Conservation (phyloP, 2,888 invertebrate species). For the Hirtodrosophila duncani region DNA sequence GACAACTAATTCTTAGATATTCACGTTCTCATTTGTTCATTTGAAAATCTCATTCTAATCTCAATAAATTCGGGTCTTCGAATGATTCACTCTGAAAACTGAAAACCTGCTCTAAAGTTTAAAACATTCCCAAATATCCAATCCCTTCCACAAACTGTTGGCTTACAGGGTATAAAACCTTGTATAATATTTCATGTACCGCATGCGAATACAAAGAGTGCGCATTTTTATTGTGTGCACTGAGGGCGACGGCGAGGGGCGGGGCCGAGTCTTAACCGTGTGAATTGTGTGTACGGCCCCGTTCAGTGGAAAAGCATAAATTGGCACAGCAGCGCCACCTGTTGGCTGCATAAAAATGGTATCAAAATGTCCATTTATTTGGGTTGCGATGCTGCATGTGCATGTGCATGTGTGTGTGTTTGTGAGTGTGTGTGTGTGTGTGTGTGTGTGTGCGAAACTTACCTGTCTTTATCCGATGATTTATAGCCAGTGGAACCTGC, state of each 20-base stretch:
- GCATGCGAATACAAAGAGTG: slow-evolving; percentile 11
- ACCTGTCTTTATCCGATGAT: slow-evolving; percentile 91
- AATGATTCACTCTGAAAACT: too few relatives aligned
- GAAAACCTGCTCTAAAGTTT: too few relatives aligned
- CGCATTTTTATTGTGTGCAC: slow-evolving; percentile 51
- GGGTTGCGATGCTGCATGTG: slow-evolving; percentile 15
- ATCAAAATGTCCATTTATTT: slow-evolving; percentile 56
- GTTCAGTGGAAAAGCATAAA: slow-evolving; percentile 63
- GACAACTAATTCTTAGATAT: too few relatives aligned
- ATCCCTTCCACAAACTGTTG: too few relatives aligned
- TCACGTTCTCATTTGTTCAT: too few relatives aligned
- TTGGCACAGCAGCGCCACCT: slow-evolving; percentile 64
- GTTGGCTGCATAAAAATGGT: slow-evolving; percentile 59
- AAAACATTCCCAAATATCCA: too few relatives aligned
- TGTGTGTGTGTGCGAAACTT: slow-evolving; percentile 77
- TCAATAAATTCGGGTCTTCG: too few relatives aligned
- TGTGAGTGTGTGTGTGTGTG: slow-evolving; percentile 12
- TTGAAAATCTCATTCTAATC: too few relatives aligned
- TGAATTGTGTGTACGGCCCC: slow-evolving; percentile 12
- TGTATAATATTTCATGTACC: slow-evolving; percentile 48
- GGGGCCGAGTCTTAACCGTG: too few relatives aligned
- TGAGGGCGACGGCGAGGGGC: slow-evolving; percentile 13
- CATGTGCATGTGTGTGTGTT: slow-evolving; percentile 14
- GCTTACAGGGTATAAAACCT: too few relatives aligned
- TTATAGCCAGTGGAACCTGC: slow-evolving; percentile 90